These are phyloP conservation scores for Drosophila trichaetosa DNA, from an alignment of 2,888 invertebrate species.

Conservation along the genomic window DNA sequence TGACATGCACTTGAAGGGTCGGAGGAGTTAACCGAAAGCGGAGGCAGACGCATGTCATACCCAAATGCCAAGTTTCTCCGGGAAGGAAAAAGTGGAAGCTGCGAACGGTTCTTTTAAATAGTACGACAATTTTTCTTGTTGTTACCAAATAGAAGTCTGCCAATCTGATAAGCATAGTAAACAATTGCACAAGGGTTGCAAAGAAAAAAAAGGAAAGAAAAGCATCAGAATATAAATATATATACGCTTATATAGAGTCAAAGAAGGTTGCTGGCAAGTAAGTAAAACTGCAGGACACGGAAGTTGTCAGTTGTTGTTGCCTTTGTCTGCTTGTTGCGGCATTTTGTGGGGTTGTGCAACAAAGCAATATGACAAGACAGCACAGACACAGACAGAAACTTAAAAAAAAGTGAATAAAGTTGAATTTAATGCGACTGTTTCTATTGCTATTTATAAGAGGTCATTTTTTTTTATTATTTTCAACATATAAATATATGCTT, in stretches of 20 bases:
- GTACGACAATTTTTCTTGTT: constrained; percentile 42
- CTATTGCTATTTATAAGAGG: constrained; percentile 14
- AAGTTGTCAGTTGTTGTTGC: constrained; percentile 56
- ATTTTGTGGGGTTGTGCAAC: constrained; percentile 4
- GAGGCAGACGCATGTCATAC: constrained; percentile 52
- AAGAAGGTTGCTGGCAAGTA: constrained; percentile 25
- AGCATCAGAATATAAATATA: constrained; percentile 1
- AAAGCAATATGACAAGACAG: constrained; percentile 3
- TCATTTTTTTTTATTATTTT: constrained; percentile 13
- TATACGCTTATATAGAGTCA: constrained; percentile 6
- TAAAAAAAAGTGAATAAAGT: constrained; percentile 27
- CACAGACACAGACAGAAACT: constrained; percentile 22
- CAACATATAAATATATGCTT: constrained; percentile 7
- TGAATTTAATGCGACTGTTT: constrained; percentile 52
- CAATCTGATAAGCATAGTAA: constrained; percentile 70
- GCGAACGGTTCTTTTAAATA: constrained; percentile 29
- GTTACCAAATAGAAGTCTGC: constrained; percentile 51
- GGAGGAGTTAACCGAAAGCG: constrained; percentile 13
- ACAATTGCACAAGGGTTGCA: constrained; percentile 61
- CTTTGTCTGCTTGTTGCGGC: constrained; percentile 25
- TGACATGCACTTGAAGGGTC: constrained; percentile 52
- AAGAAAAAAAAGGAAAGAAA: neutral
- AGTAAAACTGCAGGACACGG: constrained; percentile 37
- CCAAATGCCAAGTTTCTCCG: constrained; percentile 29
- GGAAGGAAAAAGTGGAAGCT: neutral